Base-by-base conservation (phyloP, 2,113 vertebrate genomes). In the Silurus meridionalis region DNA sequence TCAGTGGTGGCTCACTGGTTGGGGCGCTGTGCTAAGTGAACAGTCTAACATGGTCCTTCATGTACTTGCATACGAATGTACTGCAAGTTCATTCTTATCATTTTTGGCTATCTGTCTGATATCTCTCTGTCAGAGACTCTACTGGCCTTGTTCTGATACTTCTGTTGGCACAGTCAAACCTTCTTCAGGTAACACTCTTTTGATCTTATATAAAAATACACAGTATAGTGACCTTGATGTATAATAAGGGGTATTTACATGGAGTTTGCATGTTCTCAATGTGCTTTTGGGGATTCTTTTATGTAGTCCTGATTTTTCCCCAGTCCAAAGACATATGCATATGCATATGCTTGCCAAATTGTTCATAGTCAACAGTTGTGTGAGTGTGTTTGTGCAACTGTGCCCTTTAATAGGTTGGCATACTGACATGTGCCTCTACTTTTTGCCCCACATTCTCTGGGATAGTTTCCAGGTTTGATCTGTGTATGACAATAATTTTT, bases 141-240 rank as follows among this genome's bases (percentile, higher is more conserved):
- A 21, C 15, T 71, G 77, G 84, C 53, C 77, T 80, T 86, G 84
- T 80, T 55, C 55, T 48, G 52, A 71, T 8, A 25, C 53, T 60
- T 23, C 84, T 25, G 19, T 15, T 52, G 28, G 66, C 28, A 58
- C 64, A 48, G 4, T 15, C 6, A n/a, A 55, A 25, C 75, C 64
- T 21, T 67, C 14, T 11, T 86, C 84, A 80, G 84, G 84, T 86
- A 71, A 80, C 6, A 17, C 19, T 13, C 4, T 78, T 86, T 13
- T 50, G 50, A 80, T 80, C 77, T 37, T 61, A n/a, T 64, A 61
- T 9, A 28, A n/a, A 7, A 55, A 75, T 3, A 71, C 53, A 72
- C n/a, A 37, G 28, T 8, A 4, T 3, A 48, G 19, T 75, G 23
- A 46, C 71, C 57, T 77, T 75, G 46, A 52, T 6, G 46, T 83